A percentile compares a stretch with the other conserved stretches of the same genome.
Conservation (phyloP, 1,140 invertebrate genomes). For the Catajapyx aquilonaris region DNA sequence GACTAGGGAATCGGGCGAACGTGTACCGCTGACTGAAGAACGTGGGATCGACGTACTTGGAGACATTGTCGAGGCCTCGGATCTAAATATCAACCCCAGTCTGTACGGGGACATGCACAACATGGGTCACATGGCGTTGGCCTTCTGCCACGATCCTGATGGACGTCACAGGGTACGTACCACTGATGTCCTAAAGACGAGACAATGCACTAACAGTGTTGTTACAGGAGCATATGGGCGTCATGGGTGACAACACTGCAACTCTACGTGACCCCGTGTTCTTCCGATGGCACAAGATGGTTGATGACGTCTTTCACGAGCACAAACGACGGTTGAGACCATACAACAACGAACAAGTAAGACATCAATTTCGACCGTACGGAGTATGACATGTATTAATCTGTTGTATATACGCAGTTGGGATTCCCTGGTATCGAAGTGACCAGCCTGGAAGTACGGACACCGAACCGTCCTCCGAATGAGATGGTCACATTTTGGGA, state of each 20-base stretch:
- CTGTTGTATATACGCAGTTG: too few species aligned
- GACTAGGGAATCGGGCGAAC: too few species aligned
- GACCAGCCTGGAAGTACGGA: not conserved
- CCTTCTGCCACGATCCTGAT: slow-evolving; percentile 12
- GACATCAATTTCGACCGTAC: not conserved
- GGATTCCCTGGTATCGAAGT: too few species aligned
- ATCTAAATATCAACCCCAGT: slow-evolving; percentile 9
- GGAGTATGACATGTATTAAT: too few species aligned
- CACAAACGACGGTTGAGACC: slow-evolving; percentile 12
- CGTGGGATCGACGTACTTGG: slow-evolving; percentile 26
- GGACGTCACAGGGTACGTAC: slow-evolving; percentile 11
- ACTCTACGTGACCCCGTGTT: slow-evolving; percentile 16
- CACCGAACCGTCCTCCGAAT: not conserved
- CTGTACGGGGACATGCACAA: slow-evolving; percentile 15
- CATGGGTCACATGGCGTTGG: slow-evolving; percentile 11
- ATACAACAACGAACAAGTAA: slow-evolving; percentile 13
- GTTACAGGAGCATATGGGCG: slow-evolving; percentile 14
- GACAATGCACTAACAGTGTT: too few species aligned
- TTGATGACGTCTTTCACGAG: slow-evolving; percentile 16
- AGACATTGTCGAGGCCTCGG: slow-evolving; percentile 12
- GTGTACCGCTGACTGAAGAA: slow-evolving; percentile 32
- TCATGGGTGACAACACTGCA: slow-evolving; percentile 13
- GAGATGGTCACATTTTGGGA: not conserved
- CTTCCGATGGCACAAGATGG: slow-evolving; percentile 15
- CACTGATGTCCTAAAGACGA: too few species aligned